Evolutionary conservation across 2,888 invertebrate genomes (phyloP), one percentile per base, ranked within the genome.

Genomic region (Rhorus exstirpatorius): DNA sequence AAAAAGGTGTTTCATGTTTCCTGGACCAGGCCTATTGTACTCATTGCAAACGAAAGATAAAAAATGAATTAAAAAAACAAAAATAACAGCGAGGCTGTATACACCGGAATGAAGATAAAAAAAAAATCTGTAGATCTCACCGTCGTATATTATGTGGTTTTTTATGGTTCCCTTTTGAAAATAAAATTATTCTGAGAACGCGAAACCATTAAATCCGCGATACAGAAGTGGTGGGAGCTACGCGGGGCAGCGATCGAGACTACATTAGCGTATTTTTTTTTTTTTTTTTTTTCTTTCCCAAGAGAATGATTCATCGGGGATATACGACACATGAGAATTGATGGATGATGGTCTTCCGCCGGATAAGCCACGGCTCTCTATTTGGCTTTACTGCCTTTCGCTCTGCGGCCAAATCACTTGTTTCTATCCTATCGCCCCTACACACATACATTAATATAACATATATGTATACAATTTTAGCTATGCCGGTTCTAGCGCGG

Each of bases 281-380:
- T n/a, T n/a, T n/a, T n/a, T n/a, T n/a, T n/a, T n/a, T n/a, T n/a
- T 65, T 49, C 14, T 60, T 61, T 44, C 26, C 65, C 67, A 75
- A 80, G 61, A 61, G 75, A 80, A 80, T 75, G 74, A 80, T 75
- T 80, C 79, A 80, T 80, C 79, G 44, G 58, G 24, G 46, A 21
- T 58, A 26, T 63, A 65, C 17, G 61, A 68, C 58, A 53, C 26
- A 49, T 46, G 74, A 75, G 68, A 80, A 80, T 80, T 80, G 79
- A 80, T 80, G 79, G 51, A 80, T 80, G 68, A 68, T 61, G 74
- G n/a, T 70, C 53, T 75, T 75, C 79, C 74, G 68, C 19, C 53
- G 79, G 67, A 79, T 72, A 79, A 72, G 49, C 55, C 17, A 12
- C 17, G n/a, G n/a, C 38, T 38, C 41, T 4, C 21, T 8, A 21